A percentile compares a stretch with the other conserved stretches of the same genome.
These are phyloP conservation scores for Sycophaga agraensis DNA, from an alignment of 1,140 invertebrate genomes.

Conservation along the genomic window DNA sequence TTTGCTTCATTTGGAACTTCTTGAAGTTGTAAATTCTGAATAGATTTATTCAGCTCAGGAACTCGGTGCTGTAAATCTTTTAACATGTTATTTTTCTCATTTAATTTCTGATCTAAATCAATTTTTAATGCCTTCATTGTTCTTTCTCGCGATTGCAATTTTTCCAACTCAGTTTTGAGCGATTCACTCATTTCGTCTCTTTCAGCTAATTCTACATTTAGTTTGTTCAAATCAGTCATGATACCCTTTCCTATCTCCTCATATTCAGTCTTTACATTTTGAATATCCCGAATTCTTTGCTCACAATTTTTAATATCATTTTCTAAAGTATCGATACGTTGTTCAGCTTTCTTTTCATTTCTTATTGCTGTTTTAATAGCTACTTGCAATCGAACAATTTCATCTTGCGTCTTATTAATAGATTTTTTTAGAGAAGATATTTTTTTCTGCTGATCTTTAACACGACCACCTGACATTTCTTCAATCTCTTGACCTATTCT, in stretches of 20 bases:
- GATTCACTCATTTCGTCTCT: constrained; percentile 60
- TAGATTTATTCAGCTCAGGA: constrained; percentile 57
- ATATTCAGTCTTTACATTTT: constrained; percentile 62
- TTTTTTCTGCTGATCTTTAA: constrained; percentile 72
- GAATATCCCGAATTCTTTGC: constrained; percentile 63
- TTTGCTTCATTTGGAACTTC: constrained; percentile 63
- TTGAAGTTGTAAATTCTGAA: constrained; percentile 69
- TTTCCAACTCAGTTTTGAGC: constrained; percentile 65
- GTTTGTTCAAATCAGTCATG: constrained; percentile 56
- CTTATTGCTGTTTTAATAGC: constrained; percentile 82
- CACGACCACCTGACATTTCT: constrained; percentile 69
- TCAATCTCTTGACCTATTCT: constrained; percentile 75
- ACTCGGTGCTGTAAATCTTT: constrained; percentile 65
- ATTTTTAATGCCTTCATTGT: constrained; percentile 70
- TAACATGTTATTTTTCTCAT: constrained; percentile 65
- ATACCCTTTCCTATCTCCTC: constrained; percentile 62
- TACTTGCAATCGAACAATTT: constrained; percentile 77
- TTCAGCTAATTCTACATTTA: constrained; percentile 53
- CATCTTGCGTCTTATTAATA: constrained; percentile 70
- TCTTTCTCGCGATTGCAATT: constrained; percentile 66
- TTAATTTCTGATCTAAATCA: constrained; percentile 75
- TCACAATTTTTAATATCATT: constrained; percentile 69
- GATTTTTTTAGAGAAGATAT: constrained; percentile 68
- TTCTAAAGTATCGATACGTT: constrained; percentile 71
- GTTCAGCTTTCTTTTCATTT: constrained; percentile 72